Evolutionary conservation across 2,888 invertebrate genomes (phyloP), one percentile per base, ranked within the genome.

Genomic region (Chrysotoxum bicinctum): DNA sequence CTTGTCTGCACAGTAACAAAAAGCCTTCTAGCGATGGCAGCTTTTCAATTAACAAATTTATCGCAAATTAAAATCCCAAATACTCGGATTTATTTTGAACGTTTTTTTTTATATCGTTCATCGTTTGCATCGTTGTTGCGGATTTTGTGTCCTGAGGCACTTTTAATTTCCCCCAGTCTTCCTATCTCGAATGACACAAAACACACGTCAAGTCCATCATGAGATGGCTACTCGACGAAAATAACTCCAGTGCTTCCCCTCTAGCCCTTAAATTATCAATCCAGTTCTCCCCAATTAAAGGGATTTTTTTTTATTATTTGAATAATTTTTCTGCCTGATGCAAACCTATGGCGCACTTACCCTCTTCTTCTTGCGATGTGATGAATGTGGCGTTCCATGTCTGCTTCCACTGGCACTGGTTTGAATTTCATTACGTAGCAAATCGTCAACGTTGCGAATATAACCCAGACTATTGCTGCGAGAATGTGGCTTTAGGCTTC

Each of bases 381-480:
- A 89, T 21, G 90, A 89, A 54, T 90, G 89, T 75, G 88, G 89
- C 26, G 90, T 90, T 48, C 88, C 89, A 58, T 79, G 54, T 68
- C 87, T 86, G 81, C 87, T 88, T 64, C 87, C 87, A 85, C 86
- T 88, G 69, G 89, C 89, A 87, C 89, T 80, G 58, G 91, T 89
- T 60, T 89, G 88, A 45, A 84, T 66, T 70, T 84, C 84, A 52
- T 72, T 84, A 16, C 60, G 68, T 77, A 91, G 78, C 82, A 91
- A 87, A 88, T 91, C 91, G 82, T 91, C 91, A 69, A 91, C 90
- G 87, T 91, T 91, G 45, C 90, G 90, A 87, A 91, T 90, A 40
- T 89, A 91, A 14, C 90, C 90, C 82, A 90, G 70, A 88, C 91
- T 91, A 79, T 90, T 91, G 89, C 90, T 91, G 40, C 91, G 90